Evolutionary conservation across 1,140 invertebrate species (phyloP).

Genomic region (Chymomyza costata): DNA sequence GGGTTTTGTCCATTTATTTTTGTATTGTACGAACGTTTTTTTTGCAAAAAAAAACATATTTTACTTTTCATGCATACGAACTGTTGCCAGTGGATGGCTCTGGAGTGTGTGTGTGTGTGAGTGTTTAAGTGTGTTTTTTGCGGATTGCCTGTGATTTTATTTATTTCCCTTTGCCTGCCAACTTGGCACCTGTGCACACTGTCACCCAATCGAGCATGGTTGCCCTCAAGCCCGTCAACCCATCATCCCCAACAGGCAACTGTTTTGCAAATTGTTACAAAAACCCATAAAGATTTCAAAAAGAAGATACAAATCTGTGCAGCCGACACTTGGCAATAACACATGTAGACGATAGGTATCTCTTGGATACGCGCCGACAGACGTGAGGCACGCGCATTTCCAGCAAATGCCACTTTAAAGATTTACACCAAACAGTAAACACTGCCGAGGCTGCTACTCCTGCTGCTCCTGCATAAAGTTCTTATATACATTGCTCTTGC

Average conservation of each 20-base stretch:
- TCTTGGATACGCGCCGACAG: constrained; percentile 11
- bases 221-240: background rate
- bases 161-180: constrained; percentile 48
- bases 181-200: constrained; percentile 53
- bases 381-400: constrained; percentile 15
- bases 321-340: constrained; percentile 27
- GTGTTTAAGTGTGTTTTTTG: constrained; percentile 28
- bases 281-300: constrained; percentile 51
- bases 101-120: constrained; percentile 18
- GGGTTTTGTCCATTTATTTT: constrained; percentile 2
- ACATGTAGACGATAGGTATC: constrained; percentile 13
- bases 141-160: constrained; percentile 40
- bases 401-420: constrained; percentile 43
- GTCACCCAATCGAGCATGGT: background rate
- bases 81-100: constrained; percentile 25
- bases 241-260: background rate
- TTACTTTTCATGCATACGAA: constrained; percentile 66
- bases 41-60: constrained; percentile 72
- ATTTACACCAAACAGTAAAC: constrained; percentile 25
- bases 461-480: background rate
- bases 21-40: constrained; percentile 26
- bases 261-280: constrained; percentile 24
- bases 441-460: constrained; percentile 2
- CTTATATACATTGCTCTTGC: too few species aligned
- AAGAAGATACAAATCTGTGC: constrained; percentile 62